Conservation (phyloP, 1,140 invertebrate species). For the Rhopalosiphum padi region DNA sequence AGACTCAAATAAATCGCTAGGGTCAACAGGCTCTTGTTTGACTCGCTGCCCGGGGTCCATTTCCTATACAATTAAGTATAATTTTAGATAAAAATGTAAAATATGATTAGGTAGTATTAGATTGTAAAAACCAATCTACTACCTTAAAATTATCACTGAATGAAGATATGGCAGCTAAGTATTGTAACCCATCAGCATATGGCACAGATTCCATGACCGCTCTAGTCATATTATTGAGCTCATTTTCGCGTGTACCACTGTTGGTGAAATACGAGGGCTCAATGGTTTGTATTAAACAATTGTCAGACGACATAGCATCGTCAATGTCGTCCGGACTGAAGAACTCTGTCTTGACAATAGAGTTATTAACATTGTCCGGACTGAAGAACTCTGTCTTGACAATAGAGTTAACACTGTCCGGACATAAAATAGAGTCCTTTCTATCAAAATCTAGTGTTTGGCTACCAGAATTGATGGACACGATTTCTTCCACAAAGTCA, state of each 20-base stretch:
- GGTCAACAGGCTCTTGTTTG: not conserved
- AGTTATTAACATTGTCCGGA: not conserved
- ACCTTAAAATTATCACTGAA: constrained; percentile 58
- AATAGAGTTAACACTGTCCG: not conserved
- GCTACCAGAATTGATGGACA: constrained; percentile 13
- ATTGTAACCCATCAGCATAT: constrained; percentile 57
- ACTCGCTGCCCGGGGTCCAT: not conserved
- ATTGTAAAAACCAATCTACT: not conserved
- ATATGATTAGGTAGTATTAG: not conserved
- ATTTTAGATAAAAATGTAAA: not conserved
- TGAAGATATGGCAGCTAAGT: constrained; percentile 58
- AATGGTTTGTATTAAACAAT: constrained; percentile 44
- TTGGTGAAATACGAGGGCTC: constrained; percentile 40
- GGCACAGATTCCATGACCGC: constrained; percentile 58
- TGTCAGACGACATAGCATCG: not conserved
- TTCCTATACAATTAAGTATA: constrained; percentile 18
- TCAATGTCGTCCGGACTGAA: constrained; percentile 10
- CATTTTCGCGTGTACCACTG: constrained; percentile 10
- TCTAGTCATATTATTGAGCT: constrained; percentile 36
- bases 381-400: constrained; percentile 25
- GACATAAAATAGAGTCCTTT: constrained; percentile 17
- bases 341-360: constrained; percentile 15
- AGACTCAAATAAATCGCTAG: constrained; percentile 35
- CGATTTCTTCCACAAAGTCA: constrained; percentile 51
- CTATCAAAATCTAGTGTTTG: constrained; percentile 37